Evolutionary conservation across 2,888 invertebrate genomes (phyloP), one percentile per base, ranked within the genome.

Genomic region (Drosophila basisetae): DNA sequence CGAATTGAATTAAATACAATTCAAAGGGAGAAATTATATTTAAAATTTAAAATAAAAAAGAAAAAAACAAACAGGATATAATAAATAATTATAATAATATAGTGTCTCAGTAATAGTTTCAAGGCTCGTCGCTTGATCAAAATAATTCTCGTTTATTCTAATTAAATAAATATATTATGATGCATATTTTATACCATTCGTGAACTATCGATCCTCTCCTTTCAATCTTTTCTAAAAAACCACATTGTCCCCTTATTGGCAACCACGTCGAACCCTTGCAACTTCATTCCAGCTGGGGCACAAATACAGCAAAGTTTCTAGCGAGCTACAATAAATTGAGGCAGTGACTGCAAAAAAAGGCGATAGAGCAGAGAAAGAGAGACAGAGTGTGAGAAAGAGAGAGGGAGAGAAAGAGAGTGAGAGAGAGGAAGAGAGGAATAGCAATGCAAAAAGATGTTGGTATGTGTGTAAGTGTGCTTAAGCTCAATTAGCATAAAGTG

Each of bases 401-500:
- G 11, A 22, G n/a, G 1, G 13, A 10, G 11, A 4, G 13, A 22
- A 11, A 43, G 22, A 13, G 13, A 3, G 6, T 2, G 43, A 22
- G 5, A 11, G 22, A 13, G 3, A 7, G 22, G 4, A 1, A 2
- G 6, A 35, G 33, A 47, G 18, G 47, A 37, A 43, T 30, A 56
- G 53, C 43, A 64, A 62, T 53, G 56, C 54, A 33, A 62, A 64
- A 68, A 60, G 77, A 73, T 54, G 41, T 60, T 28, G 22, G 13
- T 56, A 6, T 76, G 56, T 58, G 56, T 71, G 86, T 83, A 74
- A 79, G 73, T 88, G 80, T 89, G 79, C 79, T 88, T 82, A 82
- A 91, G 87, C 85, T 87, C 83, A 91, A 85, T 91, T 82, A 87
- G 79, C 84, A 91, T 91, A 92, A 90, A 91, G 79, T 90, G 90